Evolutionary conservation across 2,888 invertebrate species (phyloP).

Genomic region (Noctua janthe): DNA sequence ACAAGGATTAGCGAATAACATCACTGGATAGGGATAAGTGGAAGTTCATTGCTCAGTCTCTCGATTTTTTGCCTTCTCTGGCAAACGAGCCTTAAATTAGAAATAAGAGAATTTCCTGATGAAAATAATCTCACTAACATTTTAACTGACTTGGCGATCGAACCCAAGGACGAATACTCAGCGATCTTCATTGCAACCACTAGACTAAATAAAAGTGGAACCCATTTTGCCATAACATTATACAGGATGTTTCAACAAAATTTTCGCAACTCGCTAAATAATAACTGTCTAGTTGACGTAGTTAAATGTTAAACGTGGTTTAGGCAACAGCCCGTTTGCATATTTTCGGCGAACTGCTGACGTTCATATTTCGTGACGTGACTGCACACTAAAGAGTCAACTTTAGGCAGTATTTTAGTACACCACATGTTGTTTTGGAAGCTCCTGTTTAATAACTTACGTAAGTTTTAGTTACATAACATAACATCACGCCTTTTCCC

Average conservation of each 20-base stretch:
- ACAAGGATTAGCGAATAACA: too few species aligned
- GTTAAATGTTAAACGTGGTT: constrained; percentile 30
- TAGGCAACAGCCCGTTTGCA: constrained; percentile 36
- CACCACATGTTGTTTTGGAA: constrained; percentile 5
- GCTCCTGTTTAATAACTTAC: background rate
- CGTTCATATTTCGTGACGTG: constrained; percentile 53
- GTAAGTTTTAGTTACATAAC: background rate
- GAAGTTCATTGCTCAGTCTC: too few species aligned
- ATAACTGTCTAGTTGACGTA: constrained; percentile 19
- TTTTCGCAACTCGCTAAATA: constrained; percentile 24
- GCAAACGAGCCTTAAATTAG: too few species aligned
- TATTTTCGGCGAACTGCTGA: constrained; percentile 48
- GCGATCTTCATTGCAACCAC: background rate
- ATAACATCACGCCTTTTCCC: too few species aligned
- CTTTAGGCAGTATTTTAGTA: constrained; percentile 25
- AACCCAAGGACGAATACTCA: background rate
- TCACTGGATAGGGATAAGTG: too few species aligned
- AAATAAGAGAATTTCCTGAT: background rate
- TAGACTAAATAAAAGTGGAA: background rate
- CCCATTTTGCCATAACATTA: background rate
- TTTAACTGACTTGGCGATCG: background rate
- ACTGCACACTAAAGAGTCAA: constrained; percentile 42
- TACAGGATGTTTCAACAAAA: constrained; percentile 21
- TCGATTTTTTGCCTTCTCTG: too few species aligned
- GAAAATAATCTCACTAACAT: background rate